Conservation (phyloP, 1,140 invertebrate genomes). For the Archegozetes longisetosus region DNA sequence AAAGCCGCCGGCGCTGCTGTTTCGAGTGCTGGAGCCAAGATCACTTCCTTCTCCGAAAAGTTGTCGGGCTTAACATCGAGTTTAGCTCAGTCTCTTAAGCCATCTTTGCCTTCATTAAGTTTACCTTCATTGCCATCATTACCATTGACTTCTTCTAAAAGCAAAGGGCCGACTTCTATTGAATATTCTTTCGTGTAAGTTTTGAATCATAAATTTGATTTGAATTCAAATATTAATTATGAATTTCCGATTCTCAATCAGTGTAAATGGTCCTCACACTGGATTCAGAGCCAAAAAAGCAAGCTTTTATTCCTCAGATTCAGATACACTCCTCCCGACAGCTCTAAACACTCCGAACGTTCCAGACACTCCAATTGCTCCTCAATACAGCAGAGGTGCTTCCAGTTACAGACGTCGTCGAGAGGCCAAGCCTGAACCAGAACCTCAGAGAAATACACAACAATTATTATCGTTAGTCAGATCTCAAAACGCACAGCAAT, state of each 20-base stretch:
- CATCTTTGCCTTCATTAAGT: background rate
- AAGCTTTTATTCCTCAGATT: background rate
- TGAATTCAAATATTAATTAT: background rate
- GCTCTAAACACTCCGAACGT: too few species aligned
- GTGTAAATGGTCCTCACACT: background rate
- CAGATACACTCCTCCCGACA: too few species aligned
- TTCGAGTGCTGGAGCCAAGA: background rate
- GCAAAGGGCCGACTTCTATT: background rate
- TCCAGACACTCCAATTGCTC: background rate
- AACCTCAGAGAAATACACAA: background rate
- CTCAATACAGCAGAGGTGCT: background rate
- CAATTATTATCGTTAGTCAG: background rate
- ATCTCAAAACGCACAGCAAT: background rate
- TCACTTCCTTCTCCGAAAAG: background rate
- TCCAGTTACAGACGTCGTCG: background rate
- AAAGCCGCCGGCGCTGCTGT: background rate
- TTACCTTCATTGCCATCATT: background rate
- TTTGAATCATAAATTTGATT: background rate
- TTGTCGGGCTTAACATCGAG: background rate
- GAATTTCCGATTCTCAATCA: background rate
- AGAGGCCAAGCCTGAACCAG: background rate
- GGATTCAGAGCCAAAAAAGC: background rate
- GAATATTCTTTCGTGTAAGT: background rate
- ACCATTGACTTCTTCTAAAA: background rate
- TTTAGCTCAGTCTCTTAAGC: background rate